Percentiles rank a stretch among this genome's conserved stretches.
Evolutionary conservation across 2,888 invertebrate species (phyloP).

Genomic region (Aspidiotus rigidus): DNA sequence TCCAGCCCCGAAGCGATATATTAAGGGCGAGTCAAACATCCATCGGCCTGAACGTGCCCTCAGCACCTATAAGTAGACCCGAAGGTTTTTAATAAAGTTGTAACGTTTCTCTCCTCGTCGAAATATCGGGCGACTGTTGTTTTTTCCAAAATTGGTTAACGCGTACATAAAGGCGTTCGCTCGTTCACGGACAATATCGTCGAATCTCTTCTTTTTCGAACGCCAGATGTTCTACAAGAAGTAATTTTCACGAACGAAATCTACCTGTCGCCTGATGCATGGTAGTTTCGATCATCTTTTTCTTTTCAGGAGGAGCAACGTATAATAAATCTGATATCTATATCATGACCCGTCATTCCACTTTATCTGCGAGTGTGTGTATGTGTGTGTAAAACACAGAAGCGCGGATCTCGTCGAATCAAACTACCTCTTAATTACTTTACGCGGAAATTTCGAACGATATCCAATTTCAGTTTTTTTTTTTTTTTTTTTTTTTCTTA

Average conservation of each 20-base stretch:
- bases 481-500: too few species aligned
- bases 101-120: neutral
- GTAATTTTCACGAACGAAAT: conserved; percentile 2
- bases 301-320: neutral
- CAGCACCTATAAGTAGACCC: neutral
- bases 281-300: too few species aligned
- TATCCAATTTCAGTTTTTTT: too few species aligned
- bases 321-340: conserved; percentile 2
- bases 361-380: too few species aligned
- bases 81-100: conserved; percentile 2
- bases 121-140: neutral
- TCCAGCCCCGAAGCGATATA: neutral
- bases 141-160: neutral
- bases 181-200: neutral
- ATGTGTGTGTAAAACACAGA: too few species aligned
- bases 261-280: neutral
- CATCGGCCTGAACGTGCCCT: neutral
- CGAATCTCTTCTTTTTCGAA: neutral
- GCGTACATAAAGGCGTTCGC: neutral
- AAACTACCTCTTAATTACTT: too few species aligned
- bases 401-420: too few species aligned
- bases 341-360: neutral
- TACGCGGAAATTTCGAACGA: too few species aligned
- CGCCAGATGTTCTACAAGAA: neutral
- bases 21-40: neutral